These are phyloP conservation scores for Alaudala cheleensis DNA, from an alignment of 2,113 vertebrate species.

Conservation along the genomic window DNA sequence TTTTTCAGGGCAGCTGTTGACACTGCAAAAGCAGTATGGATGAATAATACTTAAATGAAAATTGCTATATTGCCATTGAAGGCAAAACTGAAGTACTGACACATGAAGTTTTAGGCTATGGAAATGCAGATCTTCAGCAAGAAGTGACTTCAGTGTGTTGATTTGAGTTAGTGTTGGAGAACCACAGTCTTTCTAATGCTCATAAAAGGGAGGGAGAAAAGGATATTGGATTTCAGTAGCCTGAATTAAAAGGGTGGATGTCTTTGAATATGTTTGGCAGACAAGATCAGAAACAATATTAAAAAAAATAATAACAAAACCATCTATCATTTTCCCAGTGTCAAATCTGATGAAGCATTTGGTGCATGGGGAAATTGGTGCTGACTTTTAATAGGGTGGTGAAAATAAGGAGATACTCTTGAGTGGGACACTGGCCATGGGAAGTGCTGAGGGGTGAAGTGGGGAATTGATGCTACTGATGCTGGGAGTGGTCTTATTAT, in stretches of 20 bases:
- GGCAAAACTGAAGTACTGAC: not conserved
- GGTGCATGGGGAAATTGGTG: not conserved
- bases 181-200: not conserved
- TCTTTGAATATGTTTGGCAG: not conserved
- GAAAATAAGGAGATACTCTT: not conserved
- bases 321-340: rapidly evolving
- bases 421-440: not conserved
- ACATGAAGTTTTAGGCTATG: not conserved
- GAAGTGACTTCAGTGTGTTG: not conserved
- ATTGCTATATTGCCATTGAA: not conserved
- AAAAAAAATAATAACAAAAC: not conserved
- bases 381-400: not conserved
- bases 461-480: not conserved
- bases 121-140: not conserved
- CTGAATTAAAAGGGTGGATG: not conserved
- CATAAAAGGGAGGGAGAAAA: not conserved
- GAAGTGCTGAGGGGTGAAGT: not conserved
- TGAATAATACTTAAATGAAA: not conserved
- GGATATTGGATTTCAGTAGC: not conserved
- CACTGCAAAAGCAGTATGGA: not conserved
- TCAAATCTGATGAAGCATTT: not conserved
- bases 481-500: not conserved
- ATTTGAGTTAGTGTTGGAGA: not conserved
- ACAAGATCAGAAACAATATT: not conserved
- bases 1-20: not conserved